Percentiles rank a stretch among this genome's conserved stretches.
Evolutionary conservation across 2,797 vertebrate genomes (phyloP).

Genomic region (Muscicapa comitata): DNA sequence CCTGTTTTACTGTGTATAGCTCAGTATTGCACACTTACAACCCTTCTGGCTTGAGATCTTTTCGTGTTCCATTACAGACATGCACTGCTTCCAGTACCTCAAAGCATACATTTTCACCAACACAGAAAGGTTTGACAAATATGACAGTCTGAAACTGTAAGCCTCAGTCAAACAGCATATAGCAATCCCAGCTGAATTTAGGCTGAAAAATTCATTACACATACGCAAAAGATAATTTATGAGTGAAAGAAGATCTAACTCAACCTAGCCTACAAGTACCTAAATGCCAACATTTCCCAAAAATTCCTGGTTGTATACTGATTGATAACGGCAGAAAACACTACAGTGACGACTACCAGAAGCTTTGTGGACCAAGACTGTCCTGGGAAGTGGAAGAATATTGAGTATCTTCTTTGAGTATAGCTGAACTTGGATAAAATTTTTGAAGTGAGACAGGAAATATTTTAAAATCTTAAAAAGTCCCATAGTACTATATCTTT

Average conservation of each 20-base stretch:
- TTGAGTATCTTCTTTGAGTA: neutral
- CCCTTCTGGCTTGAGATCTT: neutral
- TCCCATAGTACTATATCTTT: neutral
- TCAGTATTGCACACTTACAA: neutral
- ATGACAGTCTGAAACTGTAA: neutral
- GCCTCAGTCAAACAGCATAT: neutral
- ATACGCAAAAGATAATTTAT: neutral
- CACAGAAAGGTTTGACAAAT: neutral
- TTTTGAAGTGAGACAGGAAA: neutral
- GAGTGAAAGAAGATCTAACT: neutral
- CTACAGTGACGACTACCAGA: neutral
- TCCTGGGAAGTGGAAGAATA: neutral
- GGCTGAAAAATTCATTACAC: neutral
- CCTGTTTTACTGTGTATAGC: neutral
- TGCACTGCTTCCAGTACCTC: neutral
- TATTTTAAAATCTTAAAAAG: slow-evolving; percentile 22
- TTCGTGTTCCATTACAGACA: accelerated
- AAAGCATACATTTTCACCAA: neutral
- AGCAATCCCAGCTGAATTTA: neutral
- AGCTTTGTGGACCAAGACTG: neutral
- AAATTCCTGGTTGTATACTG: neutral
- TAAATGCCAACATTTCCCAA: neutral
- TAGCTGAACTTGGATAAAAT: neutral
- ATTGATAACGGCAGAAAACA: neutral
- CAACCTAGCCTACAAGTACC: neutral